phyloP scores from a whole-genome alignment of 92 coral and sea anemone species.

The Phenganax stokvisi region DNA sequence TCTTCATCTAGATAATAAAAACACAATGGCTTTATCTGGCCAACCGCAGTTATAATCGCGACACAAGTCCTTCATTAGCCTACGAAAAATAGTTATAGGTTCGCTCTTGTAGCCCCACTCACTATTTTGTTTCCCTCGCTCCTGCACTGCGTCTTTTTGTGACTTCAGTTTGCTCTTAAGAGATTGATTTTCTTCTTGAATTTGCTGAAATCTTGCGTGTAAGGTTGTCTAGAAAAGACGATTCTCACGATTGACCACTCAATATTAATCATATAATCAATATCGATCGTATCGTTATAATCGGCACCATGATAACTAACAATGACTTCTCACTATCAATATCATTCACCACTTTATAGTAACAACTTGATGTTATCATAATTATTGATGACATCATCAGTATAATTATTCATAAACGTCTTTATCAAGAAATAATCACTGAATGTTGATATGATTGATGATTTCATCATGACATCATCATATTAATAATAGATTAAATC shows the following conservation, averaged over 20 bases:
- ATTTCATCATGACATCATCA: too few relatives aligned
- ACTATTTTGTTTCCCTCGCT: constrained; percentile 77
- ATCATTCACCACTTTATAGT: background rate
- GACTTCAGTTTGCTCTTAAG: constrained; percentile 67
- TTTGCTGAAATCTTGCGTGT: constrained; percentile 50
- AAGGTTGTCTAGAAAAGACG: constrained; percentile 50
- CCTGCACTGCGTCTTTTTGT: constrained; percentile 54
- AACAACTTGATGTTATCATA: background rate
- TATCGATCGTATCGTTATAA: too few relatives aligned
- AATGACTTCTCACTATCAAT: too few relatives aligned
- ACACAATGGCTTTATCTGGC: background rate
- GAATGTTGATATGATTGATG: background rate
- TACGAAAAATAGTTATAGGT: background rate
- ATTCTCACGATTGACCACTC: background rate
- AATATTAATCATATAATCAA: background rate
- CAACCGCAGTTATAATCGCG: too few relatives aligned
- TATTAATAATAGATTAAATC: too few relatives aligned
- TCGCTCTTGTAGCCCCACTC: background rate
- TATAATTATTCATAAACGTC: too few relatives aligned
- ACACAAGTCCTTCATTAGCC: background rate
- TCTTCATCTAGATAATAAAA: constrained; percentile 62
- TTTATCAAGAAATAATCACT: too few relatives aligned
- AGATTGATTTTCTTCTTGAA: constrained; percentile 73
- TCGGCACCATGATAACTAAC: too few relatives aligned
- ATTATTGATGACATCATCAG: background rate